phyloP scores from a whole-genome alignment of 2,797 vertebrate species.

The Syndactyla subalaris region DNA sequence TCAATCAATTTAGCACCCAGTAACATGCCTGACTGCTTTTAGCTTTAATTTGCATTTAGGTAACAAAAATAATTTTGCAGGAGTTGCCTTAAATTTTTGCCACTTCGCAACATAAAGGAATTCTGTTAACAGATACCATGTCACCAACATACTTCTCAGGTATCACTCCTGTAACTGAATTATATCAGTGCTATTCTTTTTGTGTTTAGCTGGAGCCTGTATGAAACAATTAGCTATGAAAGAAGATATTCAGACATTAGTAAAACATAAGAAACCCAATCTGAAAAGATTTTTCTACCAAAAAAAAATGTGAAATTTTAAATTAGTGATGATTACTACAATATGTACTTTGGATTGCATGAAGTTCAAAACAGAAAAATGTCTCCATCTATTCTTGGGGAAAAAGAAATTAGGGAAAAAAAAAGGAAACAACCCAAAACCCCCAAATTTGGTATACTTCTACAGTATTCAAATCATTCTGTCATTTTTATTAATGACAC shows the following conservation, averaged over 20 bases:
- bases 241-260: neutral
- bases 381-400: neutral
- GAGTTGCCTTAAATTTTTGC: neutral
- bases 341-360: neutral
- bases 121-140: neutral
- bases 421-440: accelerated
- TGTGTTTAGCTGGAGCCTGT: neutral
- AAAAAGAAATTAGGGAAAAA: accelerated
- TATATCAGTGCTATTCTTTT: neutral
- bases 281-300: neutral
- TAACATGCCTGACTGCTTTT: neutral
- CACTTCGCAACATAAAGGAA: neutral
- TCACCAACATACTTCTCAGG: neutral
- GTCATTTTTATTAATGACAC: neutral
- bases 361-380: neutral
- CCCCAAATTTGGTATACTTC: neutral
- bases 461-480: neutral
- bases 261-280: neutral
- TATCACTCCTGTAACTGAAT: neutral
- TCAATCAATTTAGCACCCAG: neutral
- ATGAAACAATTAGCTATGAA: neutral
- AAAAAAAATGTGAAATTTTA: neutral
- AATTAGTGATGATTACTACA: neutral
- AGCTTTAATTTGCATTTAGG: neutral
- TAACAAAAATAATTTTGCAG: neutral